Percentiles rank a stretch among this genome's conserved stretches.
Conservation (phyloP, 2,797 vertebrate species). For the Neosilurus hyrtlii region DNA sequence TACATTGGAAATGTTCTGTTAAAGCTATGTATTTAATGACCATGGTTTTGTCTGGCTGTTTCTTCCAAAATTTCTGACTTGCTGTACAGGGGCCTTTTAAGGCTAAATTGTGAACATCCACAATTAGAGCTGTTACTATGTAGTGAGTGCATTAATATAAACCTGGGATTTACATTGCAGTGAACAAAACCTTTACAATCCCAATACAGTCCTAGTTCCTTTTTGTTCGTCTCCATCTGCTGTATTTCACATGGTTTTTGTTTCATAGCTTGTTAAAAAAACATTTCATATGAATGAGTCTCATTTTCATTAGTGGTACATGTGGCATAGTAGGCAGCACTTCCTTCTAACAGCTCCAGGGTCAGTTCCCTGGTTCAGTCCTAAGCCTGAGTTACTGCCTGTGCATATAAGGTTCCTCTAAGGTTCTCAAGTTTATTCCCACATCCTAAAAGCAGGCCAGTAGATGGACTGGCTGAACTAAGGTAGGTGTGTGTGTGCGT, state of each 20-base stretch:
- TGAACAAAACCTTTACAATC: too few species aligned
- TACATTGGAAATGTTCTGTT: too few species aligned
- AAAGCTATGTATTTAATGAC: too few species aligned
- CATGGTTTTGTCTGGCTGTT: too few species aligned
- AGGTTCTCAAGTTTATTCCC: background rate
- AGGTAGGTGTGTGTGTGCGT: background rate
- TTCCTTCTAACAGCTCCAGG: background rate
- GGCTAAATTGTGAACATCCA: background rate
- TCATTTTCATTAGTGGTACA: background rate
- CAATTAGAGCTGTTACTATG: background rate
- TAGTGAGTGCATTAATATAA: background rate
- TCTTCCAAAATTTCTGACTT: too few species aligned
- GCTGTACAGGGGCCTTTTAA: too few species aligned
- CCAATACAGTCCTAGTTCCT: too few species aligned
- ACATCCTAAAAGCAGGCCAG: background rate
- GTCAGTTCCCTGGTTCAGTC: background rate
- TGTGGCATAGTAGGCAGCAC: background rate
- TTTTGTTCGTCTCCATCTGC: conserved; percentile 1
- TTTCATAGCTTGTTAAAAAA: background rate
- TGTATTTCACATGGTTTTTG: conserved; percentile 8
- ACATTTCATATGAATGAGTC: background rate
- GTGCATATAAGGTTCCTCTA: background rate
- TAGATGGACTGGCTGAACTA: background rate
- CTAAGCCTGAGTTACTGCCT: background rate
- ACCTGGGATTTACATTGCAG: background rate